Percentiles rank a stretch among this genome's conserved stretches.
These are phyloP conservation scores for Pitta sordida DNA, from an alignment of 2,113 vertebrate genomes.

Conservation along the genomic window DNA sequence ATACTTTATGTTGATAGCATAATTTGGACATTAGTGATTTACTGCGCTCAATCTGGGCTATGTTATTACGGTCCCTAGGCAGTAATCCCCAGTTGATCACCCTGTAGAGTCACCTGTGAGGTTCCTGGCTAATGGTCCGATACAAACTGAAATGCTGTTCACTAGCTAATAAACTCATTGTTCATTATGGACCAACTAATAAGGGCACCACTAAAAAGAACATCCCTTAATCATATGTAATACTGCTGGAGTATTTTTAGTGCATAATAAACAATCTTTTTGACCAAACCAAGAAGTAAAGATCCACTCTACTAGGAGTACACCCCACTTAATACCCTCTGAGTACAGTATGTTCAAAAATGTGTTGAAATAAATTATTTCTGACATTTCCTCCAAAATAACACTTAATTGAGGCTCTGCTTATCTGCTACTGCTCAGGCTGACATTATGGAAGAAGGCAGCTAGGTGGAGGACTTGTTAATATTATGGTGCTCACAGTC, in stretches of 20 bases:
- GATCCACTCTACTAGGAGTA: not conserved
- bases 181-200: not conserved
- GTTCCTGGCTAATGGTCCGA: not conserved
- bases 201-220: conserved; percentile 5
- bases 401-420: not conserved
- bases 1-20: conserved; percentile 11
- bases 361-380: conserved; percentile 26
- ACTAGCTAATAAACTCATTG: conserved; percentile 7
- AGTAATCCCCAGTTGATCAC: not conserved
- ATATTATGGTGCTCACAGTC: not conserved
- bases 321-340: not conserved
- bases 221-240: conserved; percentile 18
- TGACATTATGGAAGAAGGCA: conserved; percentile 4
- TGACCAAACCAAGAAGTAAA: not conserved
- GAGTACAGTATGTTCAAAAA: conserved; percentile 7
- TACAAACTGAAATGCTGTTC: not conserved
- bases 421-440: not conserved
- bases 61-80: not conserved
- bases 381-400: not conserved
- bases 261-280: not conserved
- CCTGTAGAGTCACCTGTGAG: not conserved
- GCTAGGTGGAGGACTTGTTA: conserved; percentile 44
- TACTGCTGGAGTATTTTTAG: conserved; percentile 28
- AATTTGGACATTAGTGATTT: not conserved
- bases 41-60: not conserved